phyloP scores from a whole-genome alignment of 2,113 vertebrate genomes.

The Tragelaphus buxtoni region DNA sequence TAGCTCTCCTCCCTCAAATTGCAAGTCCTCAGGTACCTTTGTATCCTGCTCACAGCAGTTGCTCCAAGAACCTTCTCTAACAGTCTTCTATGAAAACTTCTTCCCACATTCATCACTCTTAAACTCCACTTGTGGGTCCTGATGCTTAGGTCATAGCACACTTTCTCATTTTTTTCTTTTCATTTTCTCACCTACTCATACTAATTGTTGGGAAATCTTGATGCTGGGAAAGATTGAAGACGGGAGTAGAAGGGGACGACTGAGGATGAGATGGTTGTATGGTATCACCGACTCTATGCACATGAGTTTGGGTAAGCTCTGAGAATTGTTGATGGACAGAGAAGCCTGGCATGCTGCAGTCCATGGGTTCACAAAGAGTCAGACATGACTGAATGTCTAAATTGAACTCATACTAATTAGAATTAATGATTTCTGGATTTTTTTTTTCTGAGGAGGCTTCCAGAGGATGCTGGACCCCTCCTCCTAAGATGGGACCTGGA shows the following conservation, averaged over 20 bases:
- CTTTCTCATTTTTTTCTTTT: not conserved
- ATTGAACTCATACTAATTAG: not conserved
- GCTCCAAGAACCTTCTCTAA: not conserved
- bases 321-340: not conserved
- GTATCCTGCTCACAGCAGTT: not conserved
- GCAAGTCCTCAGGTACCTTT: not conserved
- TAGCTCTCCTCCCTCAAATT: not conserved
- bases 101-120: not conserved
- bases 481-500: not conserved
- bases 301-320: not conserved
- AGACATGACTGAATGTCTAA: not conserved
- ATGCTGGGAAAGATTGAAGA: not conserved
- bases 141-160: not conserved
- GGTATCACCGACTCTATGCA: rapidly evolving
- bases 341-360: not conserved
- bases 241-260: not conserved
- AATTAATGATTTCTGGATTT: not conserved
- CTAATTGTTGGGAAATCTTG: not conserved
- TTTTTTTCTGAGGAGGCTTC: not conserved
- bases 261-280: not conserved
- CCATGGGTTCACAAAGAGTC: not conserved
- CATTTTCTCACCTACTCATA: not conserved
- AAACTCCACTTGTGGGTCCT: not conserved
- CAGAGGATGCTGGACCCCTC: not conserved
- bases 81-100: not conserved